Evolutionary conservation across 2,797 vertebrate species (phyloP).

Genomic region (Delichon dasypus): DNA sequence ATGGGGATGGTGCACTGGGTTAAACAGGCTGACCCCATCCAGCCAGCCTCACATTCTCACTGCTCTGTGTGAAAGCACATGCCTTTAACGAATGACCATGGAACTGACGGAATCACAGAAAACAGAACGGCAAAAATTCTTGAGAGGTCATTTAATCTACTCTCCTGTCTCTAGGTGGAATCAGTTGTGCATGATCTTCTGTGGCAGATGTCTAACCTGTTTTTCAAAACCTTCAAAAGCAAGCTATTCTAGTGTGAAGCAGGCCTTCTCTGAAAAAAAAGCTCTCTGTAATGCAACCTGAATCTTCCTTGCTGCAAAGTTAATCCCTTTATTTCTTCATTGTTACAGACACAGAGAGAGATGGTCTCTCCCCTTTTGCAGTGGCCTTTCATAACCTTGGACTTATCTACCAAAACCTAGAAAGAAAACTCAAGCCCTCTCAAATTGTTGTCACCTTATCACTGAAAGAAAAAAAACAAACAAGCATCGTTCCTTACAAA

Average conservation of each 20-base stretch:
- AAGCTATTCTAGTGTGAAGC: neutral
- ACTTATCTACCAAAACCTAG: neutral
- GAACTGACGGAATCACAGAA: constrained; percentile 8
- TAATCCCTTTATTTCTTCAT: constrained; percentile 22
- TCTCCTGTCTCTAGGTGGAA: constrained; percentile 26
- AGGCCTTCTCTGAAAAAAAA: neutral
- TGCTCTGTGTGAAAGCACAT: neutral
- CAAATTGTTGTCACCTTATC: neutral
- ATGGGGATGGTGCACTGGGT: neutral
- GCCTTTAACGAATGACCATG: neutral
- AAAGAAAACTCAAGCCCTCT: neutral
- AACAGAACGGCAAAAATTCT: constrained; percentile 11
- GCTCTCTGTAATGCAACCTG: constrained; percentile 1
- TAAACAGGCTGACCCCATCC: neutral
- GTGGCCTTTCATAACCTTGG: neutral
- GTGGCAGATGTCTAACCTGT: constrained; percentile 34
- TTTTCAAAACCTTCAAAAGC: constrained; percentile 43
- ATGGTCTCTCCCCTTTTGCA: neutral
- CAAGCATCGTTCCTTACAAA: neutral
- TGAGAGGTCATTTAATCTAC: constrained; percentile 36
- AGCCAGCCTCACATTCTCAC: neutral
- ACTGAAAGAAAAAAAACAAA: neutral
- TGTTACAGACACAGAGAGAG: neutral
- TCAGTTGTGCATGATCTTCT: neutral
- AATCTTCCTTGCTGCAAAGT: neutral